phyloP scores from a whole-genome alignment of 2,888 invertebrate species.

The Microctonus hyperodae region DNA sequence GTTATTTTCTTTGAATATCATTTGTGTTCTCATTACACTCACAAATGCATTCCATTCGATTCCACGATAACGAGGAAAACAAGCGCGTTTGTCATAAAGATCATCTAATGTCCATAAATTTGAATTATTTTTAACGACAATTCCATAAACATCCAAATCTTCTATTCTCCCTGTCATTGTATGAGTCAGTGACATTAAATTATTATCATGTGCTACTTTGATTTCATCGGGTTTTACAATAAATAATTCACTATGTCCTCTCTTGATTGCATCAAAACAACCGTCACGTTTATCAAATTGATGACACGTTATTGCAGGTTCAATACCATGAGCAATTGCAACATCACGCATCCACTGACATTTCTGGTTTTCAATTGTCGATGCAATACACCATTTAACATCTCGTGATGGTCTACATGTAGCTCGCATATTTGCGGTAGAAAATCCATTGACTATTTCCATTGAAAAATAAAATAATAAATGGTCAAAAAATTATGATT shows the following conservation, averaged over 20 bases:
- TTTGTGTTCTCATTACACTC: constrained; percentile 46
- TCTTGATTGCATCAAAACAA: constrained; percentile 74
- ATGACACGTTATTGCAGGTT: constrained; percentile 82
- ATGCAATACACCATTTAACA: constrained; percentile 70
- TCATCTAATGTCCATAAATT: constrained; percentile 69
- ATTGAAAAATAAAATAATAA: too few species aligned
- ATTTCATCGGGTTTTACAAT: constrained; percentile 77
- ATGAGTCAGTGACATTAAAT: constrained; percentile 69
- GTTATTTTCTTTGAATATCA: constrained; percentile 13
- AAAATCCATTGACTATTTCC: constrained; percentile 57
- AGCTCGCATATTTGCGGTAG: constrained; percentile 54
- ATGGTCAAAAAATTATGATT: too few species aligned
- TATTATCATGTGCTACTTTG: constrained; percentile 70
- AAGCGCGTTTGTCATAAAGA: constrained; percentile 75
- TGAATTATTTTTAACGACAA: constrained; percentile 71
- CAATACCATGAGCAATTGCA: constrained; percentile 75
- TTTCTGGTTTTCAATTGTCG: constrained; percentile 75
- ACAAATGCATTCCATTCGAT: constrained; percentile 64
- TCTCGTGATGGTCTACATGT: constrained; percentile 55
- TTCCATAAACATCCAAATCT: constrained; percentile 71
- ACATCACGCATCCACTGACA: constrained; percentile 82
- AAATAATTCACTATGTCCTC: constrained; percentile 75
- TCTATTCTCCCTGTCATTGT: constrained; percentile 69
- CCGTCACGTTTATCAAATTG: constrained; percentile 68
- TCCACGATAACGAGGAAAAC: constrained; percentile 83